These are phyloP conservation scores for Tetraneura akinire DNA, from an alignment of 1,140 invertebrate species.

Conservation along the genomic window DNA sequence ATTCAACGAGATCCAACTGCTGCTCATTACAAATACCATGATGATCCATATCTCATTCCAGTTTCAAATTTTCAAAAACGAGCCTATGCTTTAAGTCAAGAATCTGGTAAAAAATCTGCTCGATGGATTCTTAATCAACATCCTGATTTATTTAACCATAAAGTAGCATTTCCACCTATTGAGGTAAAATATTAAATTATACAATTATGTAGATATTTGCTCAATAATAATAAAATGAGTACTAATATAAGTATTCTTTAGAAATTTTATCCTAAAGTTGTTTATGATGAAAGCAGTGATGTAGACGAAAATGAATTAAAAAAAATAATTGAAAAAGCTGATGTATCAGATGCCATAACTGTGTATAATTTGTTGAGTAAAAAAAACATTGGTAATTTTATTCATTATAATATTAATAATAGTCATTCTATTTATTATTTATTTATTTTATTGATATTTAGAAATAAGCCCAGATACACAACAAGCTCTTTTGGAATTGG, in stretches of 20 bases:
- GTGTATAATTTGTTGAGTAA: conserved; percentile 73
- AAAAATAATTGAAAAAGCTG: conserved; percentile 67
- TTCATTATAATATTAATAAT: not conserved
- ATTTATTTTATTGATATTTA: conserved; percentile 44
- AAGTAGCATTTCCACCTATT: conserved; percentile 70
- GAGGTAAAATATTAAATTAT: conserved; percentile 56
- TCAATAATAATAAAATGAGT: not conserved
- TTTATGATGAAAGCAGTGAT: conserved; percentile 71
- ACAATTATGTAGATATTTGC: not conserved
- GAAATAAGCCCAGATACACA: conserved; percentile 66
- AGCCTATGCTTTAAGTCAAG: conserved; percentile 76
- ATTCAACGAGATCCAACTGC: conserved; percentile 74
- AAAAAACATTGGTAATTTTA: conserved; percentile 59
- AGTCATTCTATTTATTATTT: not conserved
- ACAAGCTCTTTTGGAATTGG: conserved; percentile 75
- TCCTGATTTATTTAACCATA: conserved; percentile 72
- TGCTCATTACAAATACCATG: conserved; percentile 84
- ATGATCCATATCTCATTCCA: conserved; percentile 89
- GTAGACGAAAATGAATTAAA: conserved; percentile 68
- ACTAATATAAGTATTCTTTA: conserved; percentile 57
- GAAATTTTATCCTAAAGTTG: conserved; percentile 70
- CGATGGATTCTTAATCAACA: conserved; percentile 80
- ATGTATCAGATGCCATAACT: conserved; percentile 70
- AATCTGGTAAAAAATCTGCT: conserved; percentile 84
- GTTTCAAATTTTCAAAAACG: conserved; percentile 72